Percentiles rank a stretch among this genome's conserved stretches.
phyloP scores from a whole-genome alignment of 2,113 vertebrate species.

The Myrmophylax atrothorax region DNA sequence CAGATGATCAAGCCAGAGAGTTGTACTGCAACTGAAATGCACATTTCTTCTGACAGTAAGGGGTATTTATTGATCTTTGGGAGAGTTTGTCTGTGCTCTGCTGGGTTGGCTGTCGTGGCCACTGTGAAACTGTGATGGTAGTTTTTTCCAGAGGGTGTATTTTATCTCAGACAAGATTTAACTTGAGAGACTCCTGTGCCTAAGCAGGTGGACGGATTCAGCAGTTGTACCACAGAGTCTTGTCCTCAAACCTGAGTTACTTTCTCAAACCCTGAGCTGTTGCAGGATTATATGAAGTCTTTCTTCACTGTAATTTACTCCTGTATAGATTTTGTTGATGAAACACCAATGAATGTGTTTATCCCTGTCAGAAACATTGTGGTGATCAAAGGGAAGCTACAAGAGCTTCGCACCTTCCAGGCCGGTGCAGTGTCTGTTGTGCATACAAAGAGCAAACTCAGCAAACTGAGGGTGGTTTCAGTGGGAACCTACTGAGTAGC shows the following conservation, averaged over 20 bases:
- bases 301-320: not conserved
- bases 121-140: not conserved
- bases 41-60: not conserved
- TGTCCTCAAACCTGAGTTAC: not conserved
- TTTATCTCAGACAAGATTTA: not conserved
- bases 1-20: not conserved
- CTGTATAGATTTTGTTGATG: not conserved
- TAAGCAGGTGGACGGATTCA: not conserved
- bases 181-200: not conserved
- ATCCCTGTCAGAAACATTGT: not conserved
- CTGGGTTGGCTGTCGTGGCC: not conserved
- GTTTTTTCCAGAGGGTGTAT: not conserved
- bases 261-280: not conserved
- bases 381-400: not conserved
- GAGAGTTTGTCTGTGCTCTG: not conserved
- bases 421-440: not conserved
- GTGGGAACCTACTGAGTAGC: not conserved
- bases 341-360: not conserved
- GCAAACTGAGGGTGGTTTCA: not conserved
- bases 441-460: not conserved
- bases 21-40: not conserved
- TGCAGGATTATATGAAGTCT: not conserved
- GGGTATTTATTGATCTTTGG: not conserved
- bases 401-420: not conserved
- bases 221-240: not conserved